phyloP scores from a whole-genome alignment of 1,140 invertebrate genomes.

The Sarcophaga peregrina region DNA sequence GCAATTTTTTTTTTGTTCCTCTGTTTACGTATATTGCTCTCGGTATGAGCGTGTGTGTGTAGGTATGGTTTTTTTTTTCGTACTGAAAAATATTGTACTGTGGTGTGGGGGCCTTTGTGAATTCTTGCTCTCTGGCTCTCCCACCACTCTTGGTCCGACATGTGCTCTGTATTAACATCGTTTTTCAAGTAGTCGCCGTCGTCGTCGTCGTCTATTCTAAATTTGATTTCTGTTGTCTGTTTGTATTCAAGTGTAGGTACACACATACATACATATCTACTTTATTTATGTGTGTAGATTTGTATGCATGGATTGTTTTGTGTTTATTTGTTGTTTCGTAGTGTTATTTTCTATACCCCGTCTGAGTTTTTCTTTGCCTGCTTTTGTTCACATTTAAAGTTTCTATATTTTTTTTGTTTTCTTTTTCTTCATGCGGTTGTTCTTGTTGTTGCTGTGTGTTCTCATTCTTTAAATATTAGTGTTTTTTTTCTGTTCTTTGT shows the following conservation, averaged over 20 bases:
- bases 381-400: neutral
- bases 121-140: neutral
- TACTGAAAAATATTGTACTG: neutral
- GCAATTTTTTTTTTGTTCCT: neutral
- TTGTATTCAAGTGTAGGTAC: neutral
- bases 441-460: conserved; percentile 20
- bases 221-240: conserved; percentile 20
- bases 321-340: neutral
- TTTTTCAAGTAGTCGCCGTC: neutral
- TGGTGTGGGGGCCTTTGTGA: conserved; percentile 4
- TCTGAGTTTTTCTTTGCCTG: conserved; percentile 4
- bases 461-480: neutral
- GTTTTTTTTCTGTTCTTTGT: neutral
- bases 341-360: conserved; percentile 3
- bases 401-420: too few species aligned
- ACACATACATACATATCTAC: neutral
- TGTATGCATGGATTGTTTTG: neutral
- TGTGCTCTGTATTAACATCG: too few species aligned
- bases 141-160: neutral
- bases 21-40: too few species aligned
- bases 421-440: neutral
- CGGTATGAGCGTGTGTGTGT: neutral
- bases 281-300: neutral
- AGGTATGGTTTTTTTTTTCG: neutral
- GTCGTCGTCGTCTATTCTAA: neutral